These are phyloP conservation scores for Papilio protenor DNA, from an alignment of 2,888 invertebrate genomes.

Conservation along the genomic window DNA sequence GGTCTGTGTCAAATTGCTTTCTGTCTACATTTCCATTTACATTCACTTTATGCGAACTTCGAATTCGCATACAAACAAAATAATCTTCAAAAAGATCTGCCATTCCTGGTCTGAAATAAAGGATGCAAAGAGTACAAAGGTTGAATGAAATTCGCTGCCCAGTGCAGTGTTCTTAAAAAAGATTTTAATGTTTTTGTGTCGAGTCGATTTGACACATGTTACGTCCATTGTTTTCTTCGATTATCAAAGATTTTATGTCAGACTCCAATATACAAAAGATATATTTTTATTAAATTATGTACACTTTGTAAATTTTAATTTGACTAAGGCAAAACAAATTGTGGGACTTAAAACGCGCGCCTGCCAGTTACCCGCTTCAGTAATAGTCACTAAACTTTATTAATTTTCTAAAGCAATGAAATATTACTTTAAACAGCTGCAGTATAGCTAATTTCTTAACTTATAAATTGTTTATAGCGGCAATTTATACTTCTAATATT, in stretches of 20 bases:
- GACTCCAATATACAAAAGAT: neutral
- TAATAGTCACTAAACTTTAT: constrained; percentile 34
- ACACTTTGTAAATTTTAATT: neutral
- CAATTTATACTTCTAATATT: constrained; percentile 11
- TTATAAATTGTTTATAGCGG: constrained; percentile 9
- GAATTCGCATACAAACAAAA: constrained; percentile 11
- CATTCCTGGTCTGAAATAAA: constrained; percentile 23
- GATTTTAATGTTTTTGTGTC: neutral
- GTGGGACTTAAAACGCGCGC: constrained; percentile 11
- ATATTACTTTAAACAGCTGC: constrained; percentile 23
- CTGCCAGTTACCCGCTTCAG: constrained; percentile 11
- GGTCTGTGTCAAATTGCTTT: constrained; percentile 23
- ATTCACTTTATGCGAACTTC: constrained; percentile 20
- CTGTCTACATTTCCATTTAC: constrained; percentile 16
- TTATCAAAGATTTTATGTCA: neutral
- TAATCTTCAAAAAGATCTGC: constrained; percentile 17
- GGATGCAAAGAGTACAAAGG: constrained; percentile 2
- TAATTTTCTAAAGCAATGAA: constrained; percentile 29
- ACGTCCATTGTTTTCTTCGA: neutral
- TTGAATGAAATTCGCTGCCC: constrained; percentile 11
- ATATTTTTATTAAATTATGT: neutral
- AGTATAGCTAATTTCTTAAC: constrained; percentile 16
- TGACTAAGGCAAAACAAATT: constrained; percentile 18
- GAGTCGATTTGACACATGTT: neutral
- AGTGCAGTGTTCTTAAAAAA: constrained; percentile 11